Conservation (phyloP, 2,113 vertebrate genomes). For the Lepisosteus oculatus region DNA sequence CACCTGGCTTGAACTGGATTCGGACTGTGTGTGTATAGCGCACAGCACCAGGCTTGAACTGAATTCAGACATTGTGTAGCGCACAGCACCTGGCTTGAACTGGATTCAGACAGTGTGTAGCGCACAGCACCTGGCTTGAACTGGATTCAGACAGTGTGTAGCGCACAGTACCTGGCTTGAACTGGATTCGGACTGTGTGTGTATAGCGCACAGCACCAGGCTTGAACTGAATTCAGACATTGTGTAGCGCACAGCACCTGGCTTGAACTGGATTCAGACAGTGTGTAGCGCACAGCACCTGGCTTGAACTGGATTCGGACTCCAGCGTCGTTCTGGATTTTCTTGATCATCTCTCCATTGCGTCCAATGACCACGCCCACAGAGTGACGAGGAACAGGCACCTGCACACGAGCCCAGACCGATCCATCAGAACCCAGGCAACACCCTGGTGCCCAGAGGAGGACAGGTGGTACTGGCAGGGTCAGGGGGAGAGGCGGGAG, state of each 20-base stretch:
- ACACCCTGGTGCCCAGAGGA: background rate
- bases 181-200: too few species aligned
- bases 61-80: background rate
- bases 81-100: background rate
- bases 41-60: constrained; percentile 73
- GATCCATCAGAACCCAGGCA: background rate
- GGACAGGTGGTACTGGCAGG: too few species aligned
- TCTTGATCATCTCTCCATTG: constrained; percentile 91
- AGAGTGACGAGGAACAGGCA: constrained; percentile 84
- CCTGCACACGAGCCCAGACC: constrained; percentile 46
- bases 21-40: constrained; percentile 57
- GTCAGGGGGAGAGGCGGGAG: too few species aligned
- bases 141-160: constrained; percentile 78
- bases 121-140: constrained; percentile 80
- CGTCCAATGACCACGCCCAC: constrained; percentile 88
- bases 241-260: background rate
- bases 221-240: too few species aligned
- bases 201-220: background rate
- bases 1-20: constrained; percentile 93
- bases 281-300: constrained; percentile 51
- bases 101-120: too few species aligned
- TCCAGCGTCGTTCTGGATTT: constrained; percentile 87
- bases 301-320: constrained; percentile 93
- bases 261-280: too few species aligned
- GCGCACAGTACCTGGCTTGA: constrained; percentile 73